Conservation (phyloP, 2,113 vertebrate species). For the Bufo gargarizans region DNA sequence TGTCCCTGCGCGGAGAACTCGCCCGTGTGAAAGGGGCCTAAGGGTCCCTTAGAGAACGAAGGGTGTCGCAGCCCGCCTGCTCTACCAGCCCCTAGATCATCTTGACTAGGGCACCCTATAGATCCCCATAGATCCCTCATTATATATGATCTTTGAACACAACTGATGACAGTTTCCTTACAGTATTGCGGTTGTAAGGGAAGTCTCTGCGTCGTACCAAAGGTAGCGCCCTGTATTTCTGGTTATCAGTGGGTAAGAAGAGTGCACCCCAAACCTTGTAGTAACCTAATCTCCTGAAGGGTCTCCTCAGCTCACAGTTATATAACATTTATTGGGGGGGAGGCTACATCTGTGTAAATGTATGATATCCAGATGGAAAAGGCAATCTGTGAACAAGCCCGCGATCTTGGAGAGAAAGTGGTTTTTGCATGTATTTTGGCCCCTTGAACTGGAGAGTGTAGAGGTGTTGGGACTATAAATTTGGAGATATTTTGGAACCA, state of each 20-base stretch:
- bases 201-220: too few relatives aligned
- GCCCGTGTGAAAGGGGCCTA: too few relatives aligned
- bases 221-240: too few relatives aligned
- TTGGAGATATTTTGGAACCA: constrained; percentile 9
- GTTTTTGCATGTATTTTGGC: constrained; percentile 9
- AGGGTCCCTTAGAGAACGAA: too few relatives aligned
- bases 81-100: too few relatives aligned
- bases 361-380: constrained; percentile 5
- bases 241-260: neutral
- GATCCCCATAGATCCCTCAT: too few relatives aligned
- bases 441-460: neutral
- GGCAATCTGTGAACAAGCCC: neutral
- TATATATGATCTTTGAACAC: too few relatives aligned
- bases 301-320: neutral
- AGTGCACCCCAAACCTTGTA: neutral
- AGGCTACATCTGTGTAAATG: neutral
- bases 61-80: too few relatives aligned
- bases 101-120: too few relatives aligned
- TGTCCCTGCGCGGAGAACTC: too few relatives aligned
- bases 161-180: too few relatives aligned
- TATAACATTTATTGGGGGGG: neutral
- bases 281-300: neutral
- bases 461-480: constrained; percentile 23
- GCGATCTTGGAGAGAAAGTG: neutral
- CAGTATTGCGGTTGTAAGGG: too few relatives aligned